phyloP scores from a whole-genome alignment of 1,140 invertebrate genomes.

The Tetragonula clypearis region DNA sequence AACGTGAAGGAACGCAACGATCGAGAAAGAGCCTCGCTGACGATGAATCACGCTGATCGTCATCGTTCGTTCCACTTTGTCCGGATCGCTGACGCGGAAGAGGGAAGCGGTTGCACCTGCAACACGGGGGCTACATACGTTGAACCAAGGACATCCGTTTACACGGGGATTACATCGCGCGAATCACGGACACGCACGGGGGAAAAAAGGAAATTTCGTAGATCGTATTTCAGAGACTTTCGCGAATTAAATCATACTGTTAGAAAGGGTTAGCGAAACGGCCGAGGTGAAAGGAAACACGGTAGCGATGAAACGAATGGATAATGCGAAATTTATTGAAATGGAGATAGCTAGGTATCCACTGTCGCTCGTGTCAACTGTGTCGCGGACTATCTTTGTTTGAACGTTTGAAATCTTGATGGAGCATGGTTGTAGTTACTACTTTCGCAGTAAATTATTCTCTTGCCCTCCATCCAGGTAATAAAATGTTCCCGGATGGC shows the following conservation, averaged over 20 bases:
- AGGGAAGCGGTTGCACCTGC: neutral
- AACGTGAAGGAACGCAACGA: neutral
- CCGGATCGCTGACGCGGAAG: neutral
- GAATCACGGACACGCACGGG: neutral
- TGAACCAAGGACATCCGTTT: neutral
- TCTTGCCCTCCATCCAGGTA: too few species aligned
- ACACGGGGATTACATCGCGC: neutral
- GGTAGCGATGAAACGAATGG: neutral
- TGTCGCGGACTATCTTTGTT: neutral
- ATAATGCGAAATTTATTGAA: neutral
- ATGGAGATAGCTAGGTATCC: neutral
- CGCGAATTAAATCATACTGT: neutral
- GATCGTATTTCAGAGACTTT: neutral
- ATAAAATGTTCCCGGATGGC: too few species aligned
- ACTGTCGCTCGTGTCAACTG: neutral
- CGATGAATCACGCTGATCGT: slow-evolving; percentile 7
- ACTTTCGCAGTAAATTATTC: too few species aligned
- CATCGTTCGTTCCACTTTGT: neutral
- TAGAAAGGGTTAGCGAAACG: neutral
- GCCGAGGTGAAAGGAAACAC: neutral
- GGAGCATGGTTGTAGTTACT: neutral
- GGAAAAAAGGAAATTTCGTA: neutral
- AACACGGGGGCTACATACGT: too few species aligned
- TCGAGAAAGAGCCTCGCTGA: neutral
- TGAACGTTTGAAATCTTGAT: neutral